phyloP scores from a whole-genome alignment of 2,797 vertebrate species.

The Chromis chromis region DNA sequence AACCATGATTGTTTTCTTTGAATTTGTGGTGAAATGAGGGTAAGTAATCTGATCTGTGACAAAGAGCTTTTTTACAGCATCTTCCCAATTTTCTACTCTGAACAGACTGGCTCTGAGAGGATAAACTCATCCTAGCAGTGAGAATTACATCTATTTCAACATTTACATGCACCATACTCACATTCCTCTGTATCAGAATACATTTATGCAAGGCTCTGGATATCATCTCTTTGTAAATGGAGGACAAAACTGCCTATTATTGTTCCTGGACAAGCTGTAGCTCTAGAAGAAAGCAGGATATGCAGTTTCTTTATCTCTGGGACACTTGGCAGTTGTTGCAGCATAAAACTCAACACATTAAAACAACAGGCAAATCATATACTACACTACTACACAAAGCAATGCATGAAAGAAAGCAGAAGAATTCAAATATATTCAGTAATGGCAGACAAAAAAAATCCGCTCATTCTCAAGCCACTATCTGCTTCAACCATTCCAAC shows the following conservation, averaged over 20 bases:
- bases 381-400: neutral
- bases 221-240: slow-evolving; percentile 8
- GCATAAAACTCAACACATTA: neutral
- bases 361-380: neutral
- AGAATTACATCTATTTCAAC: slow-evolving; percentile 1
- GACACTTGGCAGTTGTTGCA: neutral
- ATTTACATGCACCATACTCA: slow-evolving; percentile 32
- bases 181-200: slow-evolving; percentile 27
- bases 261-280: neutral
- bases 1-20: slow-evolving; percentile 83
- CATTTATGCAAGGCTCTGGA: neutral
- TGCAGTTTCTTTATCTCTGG: neutral
- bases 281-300: neutral
- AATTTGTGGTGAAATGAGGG: slow-evolving; percentile 74
- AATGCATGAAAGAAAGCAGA: neutral
- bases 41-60: slow-evolving; percentile 78
- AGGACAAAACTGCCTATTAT: neutral
- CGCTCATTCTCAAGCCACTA: slow-evolving; percentile 19
- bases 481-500: slow-evolving; percentile 34
- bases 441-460: neutral
- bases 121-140: slow-evolving; percentile 8
- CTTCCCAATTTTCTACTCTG: slow-evolving; percentile 52
- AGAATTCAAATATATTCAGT: neutral
- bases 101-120: slow-evolving; percentile 25
- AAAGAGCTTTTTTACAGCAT: slow-evolving; percentile 65